Evolutionary conservation across 2,113 vertebrate genomes (phyloP).

Genomic region (Vireo altiloquus): DNA sequence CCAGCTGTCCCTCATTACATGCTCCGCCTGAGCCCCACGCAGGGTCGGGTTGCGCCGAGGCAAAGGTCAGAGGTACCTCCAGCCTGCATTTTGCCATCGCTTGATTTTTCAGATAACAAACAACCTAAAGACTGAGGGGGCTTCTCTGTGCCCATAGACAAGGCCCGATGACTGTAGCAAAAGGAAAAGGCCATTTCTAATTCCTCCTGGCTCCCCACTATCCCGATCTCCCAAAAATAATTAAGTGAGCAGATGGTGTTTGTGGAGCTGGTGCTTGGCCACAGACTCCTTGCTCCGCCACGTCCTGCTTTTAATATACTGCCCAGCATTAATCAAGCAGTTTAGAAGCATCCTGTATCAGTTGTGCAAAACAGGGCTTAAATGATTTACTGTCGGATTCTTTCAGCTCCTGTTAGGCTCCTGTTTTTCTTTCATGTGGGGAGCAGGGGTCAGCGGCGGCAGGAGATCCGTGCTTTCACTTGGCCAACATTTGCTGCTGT

Average conservation of each 20-base stretch:
- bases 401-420: constrained; percentile 74
- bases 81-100: not conserved
- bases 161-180: not conserved
- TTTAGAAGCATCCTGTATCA: constrained; percentile 44
- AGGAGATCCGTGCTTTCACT: constrained; percentile 22
- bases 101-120: constrained; percentile 34
- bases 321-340: constrained; percentile 53
- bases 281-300: not conserved
- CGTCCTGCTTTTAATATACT: constrained; percentile 22
- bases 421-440: constrained; percentile 82
- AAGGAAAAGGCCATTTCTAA: not conserved
- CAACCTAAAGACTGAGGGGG: not conserved
- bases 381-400: constrained; percentile 82
- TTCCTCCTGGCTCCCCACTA: not conserved
- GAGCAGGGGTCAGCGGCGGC: constrained; percentile 75
- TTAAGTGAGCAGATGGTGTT: not conserved
- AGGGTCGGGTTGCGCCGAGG: constrained; percentile 3
- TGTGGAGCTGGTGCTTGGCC: not conserved
- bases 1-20: constrained; percentile 66
- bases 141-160: not conserved
- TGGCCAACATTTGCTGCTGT: constrained; percentile 86
- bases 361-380: constrained; percentile 12
- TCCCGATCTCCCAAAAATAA: not conserved
- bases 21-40: not conserved
- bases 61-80: constrained; percentile 56